Percentiles rank a stretch among this genome's conserved stretches.
phyloP scores from a whole-genome alignment of 2,113 vertebrate species.

The Hemicordylus capensis region DNA sequence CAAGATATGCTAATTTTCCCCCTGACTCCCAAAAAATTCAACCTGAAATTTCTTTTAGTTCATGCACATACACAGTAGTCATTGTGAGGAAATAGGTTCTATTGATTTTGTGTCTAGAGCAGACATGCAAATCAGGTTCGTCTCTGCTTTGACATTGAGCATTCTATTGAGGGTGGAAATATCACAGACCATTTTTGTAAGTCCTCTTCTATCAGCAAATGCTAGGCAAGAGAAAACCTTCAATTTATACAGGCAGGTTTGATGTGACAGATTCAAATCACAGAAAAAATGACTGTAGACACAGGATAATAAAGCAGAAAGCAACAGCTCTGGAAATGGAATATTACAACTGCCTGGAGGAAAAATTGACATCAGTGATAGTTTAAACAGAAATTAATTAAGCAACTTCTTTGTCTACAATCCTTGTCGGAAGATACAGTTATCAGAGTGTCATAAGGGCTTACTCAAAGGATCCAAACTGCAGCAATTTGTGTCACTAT shows the following conservation, averaged over 20 bases:
- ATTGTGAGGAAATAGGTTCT: neutral
- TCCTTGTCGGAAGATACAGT: slow-evolving; percentile 35
- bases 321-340: slow-evolving; percentile 30
- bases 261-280: slow-evolving; percentile 43
- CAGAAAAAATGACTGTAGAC: slow-evolving; percentile 51
- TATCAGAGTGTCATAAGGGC: neutral
- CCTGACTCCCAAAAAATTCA: too few species aligned
- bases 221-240: neutral
- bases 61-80: neutral
- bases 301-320: slow-evolving; percentile 50
- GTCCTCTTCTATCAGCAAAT: slow-evolving; percentile 36
- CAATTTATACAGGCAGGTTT: slow-evolving; percentile 47
- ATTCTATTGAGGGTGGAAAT: neutral
- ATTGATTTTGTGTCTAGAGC: neutral
- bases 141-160: slow-evolving; percentile 29
- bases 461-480: neutral
- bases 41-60: too few species aligned
- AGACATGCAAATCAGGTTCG: neutral
- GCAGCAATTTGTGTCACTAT: fast-evolving
- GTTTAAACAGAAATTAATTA: slow-evolving; percentile 59
- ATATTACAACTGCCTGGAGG: slow-evolving; percentile 35
- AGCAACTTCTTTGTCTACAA: slow-evolving; percentile 27
- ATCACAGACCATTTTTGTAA: slow-evolving; percentile 23
- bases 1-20: too few species aligned
- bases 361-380: slow-evolving; percentile 39